Base-by-base conservation (phyloP, 2,113 vertebrate species). In the Ramphastos sulfuratus region DNA sequence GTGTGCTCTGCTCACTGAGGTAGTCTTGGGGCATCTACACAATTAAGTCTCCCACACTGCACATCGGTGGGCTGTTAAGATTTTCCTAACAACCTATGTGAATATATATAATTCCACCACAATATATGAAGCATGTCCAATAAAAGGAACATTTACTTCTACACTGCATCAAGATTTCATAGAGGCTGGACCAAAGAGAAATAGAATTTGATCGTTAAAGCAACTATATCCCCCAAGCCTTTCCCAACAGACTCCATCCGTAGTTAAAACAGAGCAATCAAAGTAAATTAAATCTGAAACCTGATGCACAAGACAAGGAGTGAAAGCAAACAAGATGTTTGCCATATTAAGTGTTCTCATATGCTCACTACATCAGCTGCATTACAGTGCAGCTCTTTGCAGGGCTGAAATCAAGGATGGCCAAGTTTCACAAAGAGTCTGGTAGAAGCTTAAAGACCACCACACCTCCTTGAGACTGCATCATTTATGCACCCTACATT, bases 61-160 rank as follows among this genome's bases (percentile, higher is more conserved):
- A 97, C 96, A 97, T 97, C 94, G 96, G 96, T 91, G 92, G 90
- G 88, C 95, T 95, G 96, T 96, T 97, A 97, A 96, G 95, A 90
- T 98, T 97, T 96, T 96, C 96, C 89, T 97, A 97, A 97, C 96
- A 97, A 97, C 93, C 72, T 97, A 76, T 95, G 93, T 46, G 77
- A 74, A 93, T 94, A 90, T 91, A 94, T 94, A 95, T 94, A 97
- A 97, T 96, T 97, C 97, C 95, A 97, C 96, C 94, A 95, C 94
- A 94, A 89, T 96, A 97, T 96, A 97, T 96, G 93, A 98, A 98
- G 96, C 95, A 97, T 96, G 88, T 95, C 96, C 97, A 97, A 97
- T 95, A 97, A 97, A 97, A 97, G 91, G 82, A 97, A 93, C 96
- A 95, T 82, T 98, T 85, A 96, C 90, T 90, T 97, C 95, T 92